Evolutionary conservation across 1,140 invertebrate genomes (phyloP), one percentile per base, ranked within the genome.

Genomic region (Drosophila pectinifera): DNA sequence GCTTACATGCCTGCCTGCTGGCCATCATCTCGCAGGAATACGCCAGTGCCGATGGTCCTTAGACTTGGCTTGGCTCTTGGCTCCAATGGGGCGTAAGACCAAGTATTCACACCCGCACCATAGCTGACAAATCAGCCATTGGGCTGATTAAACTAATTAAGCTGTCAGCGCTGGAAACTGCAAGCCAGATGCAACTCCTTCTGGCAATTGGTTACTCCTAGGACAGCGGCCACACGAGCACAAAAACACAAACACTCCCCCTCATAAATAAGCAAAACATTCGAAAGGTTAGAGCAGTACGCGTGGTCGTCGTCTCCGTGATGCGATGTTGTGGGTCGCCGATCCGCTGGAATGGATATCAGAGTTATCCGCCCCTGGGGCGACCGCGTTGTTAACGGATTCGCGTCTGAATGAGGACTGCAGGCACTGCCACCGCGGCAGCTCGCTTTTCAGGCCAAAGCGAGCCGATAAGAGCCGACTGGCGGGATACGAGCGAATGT

Each of bases 361-460:
- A 16, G 18, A 48, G 16, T 55, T 42, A 38, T 70, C 31, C 58
- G 75, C 53, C 42, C 57, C 62, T 73, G 53, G 58, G 61, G 79
- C 62, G 67, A 61, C 72, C 80, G 84, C 62, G 80, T 59, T 89
- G 76, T 77, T 53, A 68, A 88, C 83, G 84, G 73, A 80, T 77
- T 77, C 84, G 80, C 86, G 83, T 76, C 80, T 88, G 61, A 77
- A 79, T 82, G 58, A 80, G 80, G 76, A 88, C 83, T 88, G 84
- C 77, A 72, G 80, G 46, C 72, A 73, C 49, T 68, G 80, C 53
- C 72, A 68, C 80, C 79, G 38, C 61, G 63, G 31, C 65, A 89
- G 68, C 58, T 73, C 73, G 76, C 45, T 88, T 88, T 89, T 89
- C 62, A 69, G 83, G 73, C 78, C 77, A 85, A 48, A 38, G 42